Base-by-base conservation (phyloP, 2,888 invertebrate genomes). In the Drosophila maculinotata region DNA sequence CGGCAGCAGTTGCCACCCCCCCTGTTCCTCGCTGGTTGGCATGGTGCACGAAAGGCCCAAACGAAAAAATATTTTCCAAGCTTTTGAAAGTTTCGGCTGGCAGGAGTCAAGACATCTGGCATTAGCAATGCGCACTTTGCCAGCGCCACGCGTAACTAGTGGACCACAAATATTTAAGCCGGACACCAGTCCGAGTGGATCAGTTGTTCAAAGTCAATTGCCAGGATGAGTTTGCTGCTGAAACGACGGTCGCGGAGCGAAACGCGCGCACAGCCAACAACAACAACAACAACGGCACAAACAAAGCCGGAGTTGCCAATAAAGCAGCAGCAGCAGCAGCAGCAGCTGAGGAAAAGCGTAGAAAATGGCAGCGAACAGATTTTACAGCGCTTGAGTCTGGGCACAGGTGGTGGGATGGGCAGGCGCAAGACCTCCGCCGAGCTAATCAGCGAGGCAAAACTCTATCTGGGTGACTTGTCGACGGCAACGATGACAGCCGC, bases 391-490 rank as follows among this genome's bases (percentile, higher is more conserved):
- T 14, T 56, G 28, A 35, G 67, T 6, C 12, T 57, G 39, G 28
- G 60, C 23, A 1, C 9, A 0, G 52, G 57, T 2, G 7, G 10
- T n/a, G 69, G 75, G 17, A 73, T 89, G 79, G 87, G 79, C 15
- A 72, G 86, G 30, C 89, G 95, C 52, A 95, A 95, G 91, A 96
- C 96, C 1, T 96, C 96, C 33, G 95, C 96, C 0, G 95, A 96
- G 90, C 95, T 96, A 81, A 95, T 96, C 80, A 95, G 94, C 89
- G 96, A 96, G 91, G 96, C 96, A 0, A 93, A 95, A 76, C 93
- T 94, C 7, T 94, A 95, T 45, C 91, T 93, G 60, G 90, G 90
- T 28, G 91, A 89, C 33, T 44, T 70, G 15, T 41, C 66, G 1
- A 59, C 47, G 33, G 42, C 30, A 6, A 39, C 66, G 14, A 41